Percentiles rank a stretch among this genome's conserved stretches.
These are phyloP conservation scores for Epinotia ramella DNA, from an alignment of 2,888 invertebrate species.

Conservation along the genomic window DNA sequence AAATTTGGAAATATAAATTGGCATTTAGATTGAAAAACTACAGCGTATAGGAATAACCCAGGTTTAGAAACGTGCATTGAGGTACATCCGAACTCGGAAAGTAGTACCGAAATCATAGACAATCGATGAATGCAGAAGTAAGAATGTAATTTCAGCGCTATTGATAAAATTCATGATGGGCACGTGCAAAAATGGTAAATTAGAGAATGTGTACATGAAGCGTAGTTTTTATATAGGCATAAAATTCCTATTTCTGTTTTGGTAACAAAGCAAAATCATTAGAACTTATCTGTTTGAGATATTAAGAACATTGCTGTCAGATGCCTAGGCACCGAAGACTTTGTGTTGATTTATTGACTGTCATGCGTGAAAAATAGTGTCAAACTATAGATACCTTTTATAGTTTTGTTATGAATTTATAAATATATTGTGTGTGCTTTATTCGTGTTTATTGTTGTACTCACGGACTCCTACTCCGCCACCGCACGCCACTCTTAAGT, in stretches of 20 bases:
- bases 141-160: not conserved
- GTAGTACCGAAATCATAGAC: not conserved
- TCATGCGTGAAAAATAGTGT: no score
- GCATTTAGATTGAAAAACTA: not conserved
- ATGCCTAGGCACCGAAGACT: no score
- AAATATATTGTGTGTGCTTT: no score
- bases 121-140: not conserved
- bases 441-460: no score
- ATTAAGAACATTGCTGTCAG: no score
- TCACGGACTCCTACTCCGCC: no score
- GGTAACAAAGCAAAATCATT: not conserved
- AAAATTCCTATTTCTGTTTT: not conserved
- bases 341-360: no score
- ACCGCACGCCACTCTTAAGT: no score
- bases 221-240: not conserved
- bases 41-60: not conserved
- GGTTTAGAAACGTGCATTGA: not conserved
- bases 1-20: not conserved
- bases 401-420: no score
- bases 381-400: no score
- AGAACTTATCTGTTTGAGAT: not conserved
- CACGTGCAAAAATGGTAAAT: not conserved
- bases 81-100: not conserved
- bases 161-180: no score
- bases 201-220: not conserved